These are phyloP conservation scores for Eupithecia dodoneata DNA, from an alignment of 2,888 invertebrate species.

Conservation along the genomic window DNA sequence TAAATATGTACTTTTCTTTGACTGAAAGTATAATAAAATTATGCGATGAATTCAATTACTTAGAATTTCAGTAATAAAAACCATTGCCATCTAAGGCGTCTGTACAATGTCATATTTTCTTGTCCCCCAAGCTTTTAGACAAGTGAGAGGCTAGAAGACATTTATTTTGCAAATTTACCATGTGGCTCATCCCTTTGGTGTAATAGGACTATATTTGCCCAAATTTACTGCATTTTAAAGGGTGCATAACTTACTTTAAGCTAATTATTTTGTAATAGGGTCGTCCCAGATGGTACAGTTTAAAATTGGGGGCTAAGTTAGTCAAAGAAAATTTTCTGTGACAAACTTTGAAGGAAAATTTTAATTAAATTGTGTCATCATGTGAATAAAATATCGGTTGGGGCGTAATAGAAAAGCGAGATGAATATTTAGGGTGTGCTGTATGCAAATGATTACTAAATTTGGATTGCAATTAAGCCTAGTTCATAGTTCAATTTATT, in stretches of 20 bases:
- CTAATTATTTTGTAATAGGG: conserved; percentile 82
- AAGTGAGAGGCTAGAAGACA: conserved; percentile 68
- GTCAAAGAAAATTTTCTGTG: conserved; percentile 65
- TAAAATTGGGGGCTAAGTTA: conserved; percentile 61
- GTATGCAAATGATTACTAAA: conserved; percentile 6
- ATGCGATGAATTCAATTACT: conserved; percentile 47
- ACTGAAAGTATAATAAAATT: conserved; percentile 37
- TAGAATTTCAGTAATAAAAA: conserved; percentile 47
- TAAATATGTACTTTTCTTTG: neutral
- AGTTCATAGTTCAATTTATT: too few relatives aligned
- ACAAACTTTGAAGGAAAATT: conserved; percentile 67
- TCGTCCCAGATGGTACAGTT: conserved; percentile 74
- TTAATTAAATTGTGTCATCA: conserved; percentile 66
- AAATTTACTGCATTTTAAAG: conserved; percentile 80
- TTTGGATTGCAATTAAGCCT: conserved; percentile 3
- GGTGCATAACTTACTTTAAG: conserved; percentile 81
- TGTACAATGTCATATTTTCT: conserved; percentile 64
- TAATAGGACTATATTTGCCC: conserved; percentile 72
- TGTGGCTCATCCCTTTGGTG: conserved; percentile 72
- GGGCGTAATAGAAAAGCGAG: conserved; percentile 30
- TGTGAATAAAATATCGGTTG: conserved; percentile 60
- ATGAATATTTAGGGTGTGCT: conserved; percentile 15
- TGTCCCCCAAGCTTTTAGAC: conserved; percentile 53
- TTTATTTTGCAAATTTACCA: conserved; percentile 74
- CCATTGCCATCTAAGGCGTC: conserved; percentile 46